Percentiles rank a stretch among this genome's conserved stretches.
Evolutionary conservation across 2,888 invertebrate species (phyloP).

Genomic region (Calameuta pallipes): DNA sequence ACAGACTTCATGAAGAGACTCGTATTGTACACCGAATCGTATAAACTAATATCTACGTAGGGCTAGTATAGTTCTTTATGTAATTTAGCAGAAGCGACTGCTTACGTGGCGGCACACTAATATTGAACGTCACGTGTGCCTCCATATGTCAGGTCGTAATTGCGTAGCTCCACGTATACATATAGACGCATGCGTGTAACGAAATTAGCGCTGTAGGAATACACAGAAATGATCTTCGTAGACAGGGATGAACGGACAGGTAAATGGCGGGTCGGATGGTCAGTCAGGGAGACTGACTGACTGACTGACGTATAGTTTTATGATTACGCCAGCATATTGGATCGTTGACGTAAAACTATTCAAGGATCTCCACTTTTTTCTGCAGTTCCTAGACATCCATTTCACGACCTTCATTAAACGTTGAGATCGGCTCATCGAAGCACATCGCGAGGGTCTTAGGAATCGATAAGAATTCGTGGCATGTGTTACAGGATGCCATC

Average conservation of each 20-base stretch:
- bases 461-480: not conserved
- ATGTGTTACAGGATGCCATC: not conserved
- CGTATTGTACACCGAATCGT: not conserved
- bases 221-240: not conserved
- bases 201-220: not conserved
- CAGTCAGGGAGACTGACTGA: not conserved
- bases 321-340: not conserved
- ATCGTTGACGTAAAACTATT: slow-evolving; percentile 2
- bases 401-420: not conserved
- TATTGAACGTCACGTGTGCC: not conserved
- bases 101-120: not conserved
- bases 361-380: slow-evolving; percentile 38
- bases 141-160: not conserved
- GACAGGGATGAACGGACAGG: not conserved
- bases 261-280: not conserved
- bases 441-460: not conserved
- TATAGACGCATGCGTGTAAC: not conserved
- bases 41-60: not conserved
- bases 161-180: not conserved
- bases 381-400: not conserved
- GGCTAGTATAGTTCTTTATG: not conserved
- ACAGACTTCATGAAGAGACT: not conserved
- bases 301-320: not conserved
- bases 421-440: not conserved
- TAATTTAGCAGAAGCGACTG: not conserved